Evolutionary conservation across 2,797 vertebrate species (phyloP), one percentile per base, ranked within the genome.

Genomic region (Cygnus olor): DNA sequence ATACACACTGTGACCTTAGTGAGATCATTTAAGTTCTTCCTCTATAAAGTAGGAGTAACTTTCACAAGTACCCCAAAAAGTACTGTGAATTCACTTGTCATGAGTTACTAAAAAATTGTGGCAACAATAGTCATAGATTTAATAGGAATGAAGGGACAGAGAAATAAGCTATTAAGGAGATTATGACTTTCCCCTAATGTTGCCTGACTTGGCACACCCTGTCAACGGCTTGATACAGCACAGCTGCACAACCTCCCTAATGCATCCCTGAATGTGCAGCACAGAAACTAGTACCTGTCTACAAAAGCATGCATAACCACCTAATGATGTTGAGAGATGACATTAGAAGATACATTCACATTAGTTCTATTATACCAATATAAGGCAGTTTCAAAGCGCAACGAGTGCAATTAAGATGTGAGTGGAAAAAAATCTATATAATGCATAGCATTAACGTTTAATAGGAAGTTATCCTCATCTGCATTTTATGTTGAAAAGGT

Each of bases 201-300:
- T 85, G 79, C 38, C 56, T 2, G 20, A 7, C 40, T 60, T 66
- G 72, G 82, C 72, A n/a, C 14, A 73, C 10, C 3, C 56, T 92
- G 64, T 45, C 85, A 38, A 16, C 4, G 25, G 24, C 47, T 36
- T 68, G 36, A 20, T 47, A 36, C 11, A 32, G 34, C 40, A 68
- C 94, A 95, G 82, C 82, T 94, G 92, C 57, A 19, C 83, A 68
- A 27, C 53, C 53, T 79, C 42, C 88, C 9, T 71, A 71, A 24
- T 0, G 28, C 30, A 72, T 90, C 88, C 90, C 77, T 53, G 40
- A 79, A 77, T 68, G 64, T 79, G 21, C 34, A 84, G 58, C 2
- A 0, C 47, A 17, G 38, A 64, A 34, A 56, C 34, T 60, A 63
- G 21, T 1, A 9, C 28, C 47, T 64, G 13, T 11, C 88, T 64